phyloP scores from a whole-genome alignment of 2,888 invertebrate species.

The Scaptomyza caliginosa region DNA sequence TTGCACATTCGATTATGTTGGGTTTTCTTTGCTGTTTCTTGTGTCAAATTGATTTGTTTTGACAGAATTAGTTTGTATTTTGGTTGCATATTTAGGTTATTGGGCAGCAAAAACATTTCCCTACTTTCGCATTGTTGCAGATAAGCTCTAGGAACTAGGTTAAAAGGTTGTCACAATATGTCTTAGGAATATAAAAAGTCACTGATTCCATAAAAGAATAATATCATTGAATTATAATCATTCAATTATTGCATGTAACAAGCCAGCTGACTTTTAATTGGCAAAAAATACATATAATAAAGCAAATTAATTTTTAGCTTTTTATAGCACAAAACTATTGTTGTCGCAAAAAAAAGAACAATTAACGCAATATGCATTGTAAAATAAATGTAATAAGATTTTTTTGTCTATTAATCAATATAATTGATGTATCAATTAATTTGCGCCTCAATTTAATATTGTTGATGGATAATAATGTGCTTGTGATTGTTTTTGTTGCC shows the following conservation, averaged over 20 bases:
- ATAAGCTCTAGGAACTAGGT: background rate
- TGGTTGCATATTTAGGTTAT: conserved; percentile 3
- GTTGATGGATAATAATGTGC: background rate
- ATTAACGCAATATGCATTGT: background rate
- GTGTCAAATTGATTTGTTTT: conserved; percentile 13
- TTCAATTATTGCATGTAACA: background rate
- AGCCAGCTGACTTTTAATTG: conserved; percentile 8
- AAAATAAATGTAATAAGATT: background rate
- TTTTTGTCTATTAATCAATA: conserved; percentile 10
- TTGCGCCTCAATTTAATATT: background rate
- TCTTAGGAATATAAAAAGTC: too few species aligned
- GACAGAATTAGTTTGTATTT: conserved; percentile 8
- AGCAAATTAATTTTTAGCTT: background rate
- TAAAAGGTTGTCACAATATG: background rate
- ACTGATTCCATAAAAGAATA: too few species aligned
- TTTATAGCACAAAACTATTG: background rate
- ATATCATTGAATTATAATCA: too few species aligned
- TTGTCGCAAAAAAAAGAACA: background rate
- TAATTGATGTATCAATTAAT: conserved; percentile 23
- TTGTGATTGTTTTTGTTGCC: too few species aligned
- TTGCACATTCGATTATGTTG: conserved; percentile 6
- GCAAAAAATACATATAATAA: background rate
- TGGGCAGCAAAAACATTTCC: background rate
- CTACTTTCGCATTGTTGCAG: background rate
- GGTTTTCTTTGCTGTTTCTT: background rate